Evolutionary conservation across 1,140 invertebrate genomes (phyloP), one percentile per base, ranked within the genome.

Genomic region (Drosophila dunni): DNA sequence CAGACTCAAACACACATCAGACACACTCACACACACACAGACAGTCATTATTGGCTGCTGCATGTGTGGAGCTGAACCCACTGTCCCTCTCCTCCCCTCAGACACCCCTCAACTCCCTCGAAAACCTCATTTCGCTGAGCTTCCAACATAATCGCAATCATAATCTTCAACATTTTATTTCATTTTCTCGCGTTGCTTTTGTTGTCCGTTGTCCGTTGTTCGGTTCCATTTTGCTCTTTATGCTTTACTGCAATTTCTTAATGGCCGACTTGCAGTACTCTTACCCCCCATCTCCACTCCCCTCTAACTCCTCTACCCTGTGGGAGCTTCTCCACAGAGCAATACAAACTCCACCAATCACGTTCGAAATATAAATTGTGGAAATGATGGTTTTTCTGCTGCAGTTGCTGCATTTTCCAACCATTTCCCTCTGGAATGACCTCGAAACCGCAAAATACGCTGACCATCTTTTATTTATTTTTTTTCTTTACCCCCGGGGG

Each of bases 281-380:
- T 29, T 29, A 29, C 24, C 50, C 17, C 42, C 44, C 13, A 45
- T 29, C 17, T 8, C 6, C 15, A 20, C 44, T n/a, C 24, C n/a
- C 20, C 24, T 9, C 11, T 8, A 38, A 7, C 8, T 20, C 13
- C 17, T 2, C 17, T 20, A 20, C 17, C 11, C 46, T 7, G 20
- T 7, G 45, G 0, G 24, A 29, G 24, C 24, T 29, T 5, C 20
- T n/a, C 38, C 29, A 40, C 24, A 29, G 50, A 54, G 69, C 50
- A 33, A 58, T 63, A 11, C 46, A 62, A 29, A 57, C 51, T 78
- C 81, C 75, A 75, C 86, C 86, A 90, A 90, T 89, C 86, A 90
- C 86, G 86, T 90, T 90, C 86, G 82, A 86, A 86, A 89, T 91
- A 90, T 90, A 90, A 90, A 90, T 90, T 90, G 88, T 90, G 89